Percentiles rank a stretch among this genome's conserved stretches.
These are phyloP conservation scores for Molossus alvarezi DNA, from an alignment of 2,797 vertebrate genomes.

Conservation along the genomic window DNA sequence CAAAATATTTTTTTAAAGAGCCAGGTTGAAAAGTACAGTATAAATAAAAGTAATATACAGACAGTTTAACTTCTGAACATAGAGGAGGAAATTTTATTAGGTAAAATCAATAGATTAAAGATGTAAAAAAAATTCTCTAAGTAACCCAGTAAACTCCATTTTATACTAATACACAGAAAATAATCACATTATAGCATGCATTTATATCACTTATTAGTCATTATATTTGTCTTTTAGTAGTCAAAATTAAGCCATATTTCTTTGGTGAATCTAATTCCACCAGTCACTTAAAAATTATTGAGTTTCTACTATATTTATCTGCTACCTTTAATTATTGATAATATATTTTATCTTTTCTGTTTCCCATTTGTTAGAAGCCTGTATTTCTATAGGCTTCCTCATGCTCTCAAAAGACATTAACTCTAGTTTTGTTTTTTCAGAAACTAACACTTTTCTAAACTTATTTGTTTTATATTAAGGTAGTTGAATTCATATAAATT, in stretches of 20 bases:
- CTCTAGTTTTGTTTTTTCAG: conserved; percentile 44
- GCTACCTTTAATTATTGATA: conserved; percentile 67
- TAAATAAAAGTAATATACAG: conserved; percentile 80
- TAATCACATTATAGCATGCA: conserved; percentile 76
- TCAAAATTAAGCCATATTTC: conserved; percentile 83
- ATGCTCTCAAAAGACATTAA: conserved; percentile 34
- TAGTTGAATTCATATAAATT: conserved; percentile 51
- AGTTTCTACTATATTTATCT: conserved; percentile 73
- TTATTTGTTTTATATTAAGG: conserved; percentile 46
- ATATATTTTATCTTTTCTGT: conserved; percentile 54
- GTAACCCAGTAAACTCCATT: conserved; percentile 72
- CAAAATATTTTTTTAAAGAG: conserved; percentile 67
- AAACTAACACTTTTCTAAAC: conserved; percentile 50
- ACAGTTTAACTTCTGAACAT: conserved; percentile 80
- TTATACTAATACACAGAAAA: conserved; percentile 81
- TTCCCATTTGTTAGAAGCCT: conserved; percentile 73
- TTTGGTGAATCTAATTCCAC: conserved; percentile 70
- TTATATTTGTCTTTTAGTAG: conserved; percentile 85
- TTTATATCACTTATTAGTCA: conserved; percentile 66
- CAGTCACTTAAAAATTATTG: conserved; percentile 69
- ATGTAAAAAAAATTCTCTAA: conserved; percentile 79
- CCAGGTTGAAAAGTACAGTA: conserved; percentile 63
- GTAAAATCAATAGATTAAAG: conserved; percentile 74
- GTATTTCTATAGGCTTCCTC: conserved; percentile 36
- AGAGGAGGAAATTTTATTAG: conserved; percentile 84